Conservation (phyloP, 30 jellyfish, hydroid and myxozoan genomes). For the Aurelia sp. region DNA sequence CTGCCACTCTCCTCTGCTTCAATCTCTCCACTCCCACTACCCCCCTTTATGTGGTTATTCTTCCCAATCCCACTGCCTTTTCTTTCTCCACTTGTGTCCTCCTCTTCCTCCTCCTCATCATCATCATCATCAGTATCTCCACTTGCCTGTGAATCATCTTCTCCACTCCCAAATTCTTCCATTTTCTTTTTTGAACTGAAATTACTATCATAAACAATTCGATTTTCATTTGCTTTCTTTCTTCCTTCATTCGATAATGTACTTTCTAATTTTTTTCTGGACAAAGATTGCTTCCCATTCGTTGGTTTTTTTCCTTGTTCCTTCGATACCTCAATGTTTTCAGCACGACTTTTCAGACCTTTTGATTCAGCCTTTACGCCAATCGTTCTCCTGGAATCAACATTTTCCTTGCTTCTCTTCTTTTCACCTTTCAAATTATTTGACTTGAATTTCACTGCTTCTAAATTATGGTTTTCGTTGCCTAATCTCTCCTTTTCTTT, state of each 20-base stretch:
- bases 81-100: conserved; percentile 29
- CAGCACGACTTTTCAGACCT: not conserved
- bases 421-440: not conserved
- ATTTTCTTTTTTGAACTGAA: conserved; percentile 23
- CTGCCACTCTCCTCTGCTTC: not conserved
- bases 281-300: not conserved
- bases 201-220: conserved; percentile 20
- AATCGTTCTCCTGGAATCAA: not conserved
- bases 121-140: not conserved
- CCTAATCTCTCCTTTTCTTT: not conserved
- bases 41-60: not conserved
- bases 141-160: not conserved
- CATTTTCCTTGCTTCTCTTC: not conserved
- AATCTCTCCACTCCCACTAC: conserved; percentile 1
- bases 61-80: conserved; percentile 7
- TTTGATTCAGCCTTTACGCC: not conserved
- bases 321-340: not conserved
- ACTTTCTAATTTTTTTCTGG: conserved; percentile 17
- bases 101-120: too few relatives aligned
- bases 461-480: not conserved
- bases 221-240: conserved; percentile 39
- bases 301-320: not conserved
- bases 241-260: conserved; percentile 45
- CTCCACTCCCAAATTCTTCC: conserved; percentile 15
- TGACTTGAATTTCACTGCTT: not conserved